These are phyloP conservation scores for Chelonus formosanus DNA, from an alignment of 2,888 invertebrate genomes.

Conservation along the genomic window DNA sequence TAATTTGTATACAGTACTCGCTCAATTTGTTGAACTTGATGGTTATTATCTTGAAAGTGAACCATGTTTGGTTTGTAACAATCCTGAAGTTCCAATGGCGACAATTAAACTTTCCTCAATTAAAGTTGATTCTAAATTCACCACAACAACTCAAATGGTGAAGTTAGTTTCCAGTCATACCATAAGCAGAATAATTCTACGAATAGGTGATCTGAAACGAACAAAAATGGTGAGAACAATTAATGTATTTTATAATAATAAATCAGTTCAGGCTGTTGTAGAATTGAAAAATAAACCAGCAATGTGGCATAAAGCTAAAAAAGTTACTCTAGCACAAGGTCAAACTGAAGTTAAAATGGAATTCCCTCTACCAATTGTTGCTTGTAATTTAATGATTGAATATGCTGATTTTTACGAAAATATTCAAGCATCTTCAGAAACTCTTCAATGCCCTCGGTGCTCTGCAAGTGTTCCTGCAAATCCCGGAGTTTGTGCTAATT, in stretches of 20 bases:
- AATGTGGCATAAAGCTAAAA: conserved; percentile 97
- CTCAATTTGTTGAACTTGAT: conserved; percentile 94
- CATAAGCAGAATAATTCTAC: conserved; percentile 90
- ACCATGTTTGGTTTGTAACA: conserved; percentile 97
- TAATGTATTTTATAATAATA: conserved; percentile 96
- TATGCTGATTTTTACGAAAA: conserved; percentile 98
- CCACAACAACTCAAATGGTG: conserved; percentile 96
- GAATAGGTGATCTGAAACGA: conserved; percentile 94
- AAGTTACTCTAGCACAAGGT: conserved; percentile 86
- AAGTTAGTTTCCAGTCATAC: conserved; percentile 95
- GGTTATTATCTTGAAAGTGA: conserved; percentile 97
- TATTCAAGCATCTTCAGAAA: conserved; percentile 91
- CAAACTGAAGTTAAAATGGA: conserved; percentile 97
- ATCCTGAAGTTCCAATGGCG: conserved; percentile 92
- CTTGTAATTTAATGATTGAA: conserved; percentile 98
- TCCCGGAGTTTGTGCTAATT: conserved; percentile 96
- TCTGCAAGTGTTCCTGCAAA: conserved; percentile 96
- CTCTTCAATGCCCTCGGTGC: conserved; percentile 94
- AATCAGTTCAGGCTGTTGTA: conserved; percentile 95
- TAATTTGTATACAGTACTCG: conserved; percentile 88
- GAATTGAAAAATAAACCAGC: conserved; percentile 96
- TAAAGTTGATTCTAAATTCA: conserved; percentile 96
- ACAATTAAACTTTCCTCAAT: conserved; percentile 92
- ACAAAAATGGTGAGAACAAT: conserved; percentile 97
- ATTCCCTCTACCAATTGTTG: conserved; percentile 95